phyloP scores from a whole-genome alignment of 2,113 vertebrate species.

The Excalfactoria chinensis region DNA sequence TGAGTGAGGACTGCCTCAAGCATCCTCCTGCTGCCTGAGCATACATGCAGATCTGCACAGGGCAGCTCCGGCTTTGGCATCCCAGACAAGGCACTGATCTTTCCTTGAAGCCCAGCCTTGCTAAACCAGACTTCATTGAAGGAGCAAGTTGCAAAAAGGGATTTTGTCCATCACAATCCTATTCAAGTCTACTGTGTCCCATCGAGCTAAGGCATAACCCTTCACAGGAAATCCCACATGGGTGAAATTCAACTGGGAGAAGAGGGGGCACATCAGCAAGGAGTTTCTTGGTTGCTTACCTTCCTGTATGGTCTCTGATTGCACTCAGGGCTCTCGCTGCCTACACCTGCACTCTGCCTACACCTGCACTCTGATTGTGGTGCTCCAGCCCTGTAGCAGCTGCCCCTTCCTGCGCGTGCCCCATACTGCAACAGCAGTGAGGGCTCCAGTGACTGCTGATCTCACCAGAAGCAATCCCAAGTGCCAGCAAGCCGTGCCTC shows the following conservation, averaged over 20 bases:
- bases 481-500: background rate
- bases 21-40: background rate
- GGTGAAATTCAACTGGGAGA: background rate
- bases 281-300: background rate
- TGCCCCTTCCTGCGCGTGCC: no score
- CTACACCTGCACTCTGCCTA: background rate
- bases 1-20: background rate
- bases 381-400: background rate
- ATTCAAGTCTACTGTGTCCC: accelerated
- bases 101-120: background rate
- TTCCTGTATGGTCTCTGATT: background rate
- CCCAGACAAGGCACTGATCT: accelerated
- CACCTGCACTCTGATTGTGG: background rate
- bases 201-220: background rate
- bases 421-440: background rate
- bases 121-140: background rate
- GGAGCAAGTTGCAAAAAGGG: background rate
- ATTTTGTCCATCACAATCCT: background rate
- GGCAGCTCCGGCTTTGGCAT: background rate
- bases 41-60: background rate
- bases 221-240: accelerated
- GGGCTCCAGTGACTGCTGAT: background rate
- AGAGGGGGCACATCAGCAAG: background rate
- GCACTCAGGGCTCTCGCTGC: accelerated
- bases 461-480: background rate